Conservation (phyloP, 2,888 invertebrate species). For the Heliconius erato region DNA sequence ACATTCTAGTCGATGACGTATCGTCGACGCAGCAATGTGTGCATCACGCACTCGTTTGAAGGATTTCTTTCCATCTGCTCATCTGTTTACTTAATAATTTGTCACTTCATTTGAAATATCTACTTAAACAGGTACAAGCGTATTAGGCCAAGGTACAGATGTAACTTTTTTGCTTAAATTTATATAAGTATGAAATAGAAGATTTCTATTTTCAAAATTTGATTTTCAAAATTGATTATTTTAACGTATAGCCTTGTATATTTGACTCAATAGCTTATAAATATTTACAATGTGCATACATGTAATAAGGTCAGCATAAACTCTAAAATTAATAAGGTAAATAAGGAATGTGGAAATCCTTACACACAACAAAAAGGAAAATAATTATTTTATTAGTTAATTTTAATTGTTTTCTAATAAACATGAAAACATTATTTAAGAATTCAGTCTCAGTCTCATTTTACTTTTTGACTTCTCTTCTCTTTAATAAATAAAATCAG, state of each 20-base stretch:
- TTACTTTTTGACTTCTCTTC: no score
- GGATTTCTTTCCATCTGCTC: constrained; percentile 61
- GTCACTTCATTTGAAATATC: constrained; percentile 63
- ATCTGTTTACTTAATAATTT: constrained; percentile 67
- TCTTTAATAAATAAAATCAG: no score
- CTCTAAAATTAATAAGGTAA: not conserved
- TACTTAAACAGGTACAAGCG: constrained; percentile 39
- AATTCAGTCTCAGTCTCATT: no score
- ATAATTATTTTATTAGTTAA: no score
- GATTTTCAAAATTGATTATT: constrained; percentile 36
- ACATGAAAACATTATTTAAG: no score
- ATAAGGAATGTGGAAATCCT: no score
- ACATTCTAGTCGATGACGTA: constrained; percentile 24
- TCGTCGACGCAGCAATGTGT: constrained; percentile 47
- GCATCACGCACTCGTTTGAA: constrained; percentile 56
- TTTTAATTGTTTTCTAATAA: no score
- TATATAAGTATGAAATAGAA: constrained; percentile 8
- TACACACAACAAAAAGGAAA: no score
- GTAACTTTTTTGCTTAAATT: constrained; percentile 40
- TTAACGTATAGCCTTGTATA: constrained; percentile 30
- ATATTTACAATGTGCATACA: not conserved
- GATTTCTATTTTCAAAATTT: constrained; percentile 31
- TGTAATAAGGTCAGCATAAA: not conserved
- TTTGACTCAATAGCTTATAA: constrained; percentile 25
- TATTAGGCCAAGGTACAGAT: constrained; percentile 51